These are phyloP conservation scores for Carterocephalus palaemon DNA, from an alignment of 2,888 invertebrate species.

Conservation along the genomic window DNA sequence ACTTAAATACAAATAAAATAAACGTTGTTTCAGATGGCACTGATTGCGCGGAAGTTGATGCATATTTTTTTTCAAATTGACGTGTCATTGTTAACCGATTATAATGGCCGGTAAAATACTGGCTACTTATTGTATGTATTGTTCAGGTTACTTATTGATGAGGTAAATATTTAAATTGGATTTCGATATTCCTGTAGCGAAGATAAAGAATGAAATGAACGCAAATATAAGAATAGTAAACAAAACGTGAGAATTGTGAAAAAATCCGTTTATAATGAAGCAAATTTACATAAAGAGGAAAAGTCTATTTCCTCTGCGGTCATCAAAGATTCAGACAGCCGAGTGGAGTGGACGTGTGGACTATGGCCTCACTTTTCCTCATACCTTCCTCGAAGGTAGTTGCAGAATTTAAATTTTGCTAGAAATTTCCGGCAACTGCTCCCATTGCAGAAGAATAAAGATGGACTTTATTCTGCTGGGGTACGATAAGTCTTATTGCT, in stretches of 20 bases:
- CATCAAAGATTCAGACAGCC: constrained; percentile 47
- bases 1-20: no score
- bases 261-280: constrained; percentile 4
- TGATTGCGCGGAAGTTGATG: no score
- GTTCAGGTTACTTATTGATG: no score
- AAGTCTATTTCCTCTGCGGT: constrained; percentile 37
- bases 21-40: no score
- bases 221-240: not conserved
- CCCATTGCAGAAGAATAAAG: not conserved
- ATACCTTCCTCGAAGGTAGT: constrained; percentile 48
- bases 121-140: no score
- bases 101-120: constrained; percentile 8
- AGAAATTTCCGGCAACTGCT: constrained; percentile 35
- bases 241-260: constrained; percentile 10
- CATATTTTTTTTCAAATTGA: no score
- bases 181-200: no score
- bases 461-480: not conserved
- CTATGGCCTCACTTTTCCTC: constrained; percentile 53
- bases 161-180: no score
- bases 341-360: constrained; percentile 40
- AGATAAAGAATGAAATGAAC: no score
- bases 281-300: constrained; percentile 37
- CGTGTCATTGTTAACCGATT: constrained; percentile 1
- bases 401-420: constrained; percentile 38
- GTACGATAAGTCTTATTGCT: no score